Percentiles rank a stretch among this genome's conserved stretches.
These are phyloP conservation scores for Labia minor DNA, from an alignment of 2,888 invertebrate species.

Conservation along the genomic window DNA sequence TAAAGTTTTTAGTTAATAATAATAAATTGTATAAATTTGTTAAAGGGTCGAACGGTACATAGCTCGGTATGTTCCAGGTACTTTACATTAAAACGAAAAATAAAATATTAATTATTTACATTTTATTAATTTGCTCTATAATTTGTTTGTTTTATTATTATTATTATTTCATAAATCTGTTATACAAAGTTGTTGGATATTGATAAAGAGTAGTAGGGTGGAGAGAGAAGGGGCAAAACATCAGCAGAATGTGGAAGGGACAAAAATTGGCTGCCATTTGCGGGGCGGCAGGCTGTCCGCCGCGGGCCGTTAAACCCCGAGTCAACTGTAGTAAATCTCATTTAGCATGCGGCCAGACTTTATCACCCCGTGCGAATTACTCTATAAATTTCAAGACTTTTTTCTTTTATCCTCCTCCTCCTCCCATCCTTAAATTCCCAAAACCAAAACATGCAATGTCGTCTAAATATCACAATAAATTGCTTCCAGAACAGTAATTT, in stretches of 20 bases:
- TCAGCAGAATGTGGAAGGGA: not conserved
- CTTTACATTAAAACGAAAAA: no score
- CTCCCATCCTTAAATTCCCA: no score
- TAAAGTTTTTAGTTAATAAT: no score
- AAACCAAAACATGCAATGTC: not conserved
- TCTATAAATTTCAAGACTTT: conserved; percentile 1
- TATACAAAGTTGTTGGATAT: not conserved
- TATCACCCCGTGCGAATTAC: conserved; percentile 13
- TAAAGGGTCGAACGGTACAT: no score
- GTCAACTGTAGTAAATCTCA: conserved; percentile 13
- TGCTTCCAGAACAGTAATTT: not conserved
- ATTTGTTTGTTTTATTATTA: no score
- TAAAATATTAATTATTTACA: no score
- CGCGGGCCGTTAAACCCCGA: not conserved
- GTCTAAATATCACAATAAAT: not conserved
- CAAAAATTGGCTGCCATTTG: conserved; percentile 4
- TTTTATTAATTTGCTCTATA: no score
- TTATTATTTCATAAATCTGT: no score
- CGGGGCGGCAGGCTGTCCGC: conserved; percentile 8
- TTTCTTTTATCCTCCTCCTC: no score
- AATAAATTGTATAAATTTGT: no score
- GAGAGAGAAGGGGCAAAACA: not conserved
- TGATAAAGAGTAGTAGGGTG: not conserved
- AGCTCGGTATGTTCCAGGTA: no score
- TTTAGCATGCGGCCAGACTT: not conserved